Percentiles rank a stretch among this genome's conserved stretches.
phyloP scores from a whole-genome alignment of 2,113 vertebrate genomes.

The Mobula hypostoma region DNA sequence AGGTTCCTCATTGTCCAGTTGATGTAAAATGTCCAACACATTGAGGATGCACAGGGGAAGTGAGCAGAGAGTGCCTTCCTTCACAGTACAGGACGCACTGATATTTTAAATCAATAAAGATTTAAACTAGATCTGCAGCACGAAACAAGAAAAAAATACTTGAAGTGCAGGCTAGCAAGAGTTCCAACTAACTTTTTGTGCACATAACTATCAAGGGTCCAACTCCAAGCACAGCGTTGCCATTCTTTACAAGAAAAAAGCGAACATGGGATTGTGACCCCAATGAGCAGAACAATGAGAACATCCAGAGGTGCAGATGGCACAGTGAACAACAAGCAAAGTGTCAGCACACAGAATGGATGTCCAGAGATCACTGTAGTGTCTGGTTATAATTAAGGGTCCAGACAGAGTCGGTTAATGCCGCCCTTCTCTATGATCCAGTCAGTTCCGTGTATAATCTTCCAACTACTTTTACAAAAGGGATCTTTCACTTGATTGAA shows the following conservation, averaged over 20 bases:
- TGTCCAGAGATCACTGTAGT: not conserved
- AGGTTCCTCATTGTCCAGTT: not conserved
- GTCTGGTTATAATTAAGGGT: not conserved
- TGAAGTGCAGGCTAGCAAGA: not conserved
- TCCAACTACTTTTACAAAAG: not conserved
- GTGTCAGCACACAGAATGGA: not conserved
- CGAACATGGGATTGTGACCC: not conserved
- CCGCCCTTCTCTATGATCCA: not conserved
- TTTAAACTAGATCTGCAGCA: not conserved
- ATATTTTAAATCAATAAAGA: not conserved
- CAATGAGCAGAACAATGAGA: not conserved
- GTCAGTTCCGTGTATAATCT: not conserved
- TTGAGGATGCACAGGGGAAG: not conserved
- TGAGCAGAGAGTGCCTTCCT: not conserved
- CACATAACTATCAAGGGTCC: not conserved
- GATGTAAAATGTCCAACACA: not conserved
- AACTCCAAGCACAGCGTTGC: not conserved
- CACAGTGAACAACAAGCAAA: not conserved
- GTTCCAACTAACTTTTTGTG: not conserved
- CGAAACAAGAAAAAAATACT: not conserved
- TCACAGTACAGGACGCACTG: not conserved
- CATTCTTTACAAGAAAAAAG: not conserved
- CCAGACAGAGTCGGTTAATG: not conserved
- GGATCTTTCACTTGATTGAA: not conserved
- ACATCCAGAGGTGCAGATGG: not conserved